Percentiles rank a stretch among this genome's conserved stretches.
These are phyloP conservation scores for Myrmecophaga tridactyla DNA, from an alignment of 2,113 vertebrate genomes.

Conservation along the genomic window DNA sequence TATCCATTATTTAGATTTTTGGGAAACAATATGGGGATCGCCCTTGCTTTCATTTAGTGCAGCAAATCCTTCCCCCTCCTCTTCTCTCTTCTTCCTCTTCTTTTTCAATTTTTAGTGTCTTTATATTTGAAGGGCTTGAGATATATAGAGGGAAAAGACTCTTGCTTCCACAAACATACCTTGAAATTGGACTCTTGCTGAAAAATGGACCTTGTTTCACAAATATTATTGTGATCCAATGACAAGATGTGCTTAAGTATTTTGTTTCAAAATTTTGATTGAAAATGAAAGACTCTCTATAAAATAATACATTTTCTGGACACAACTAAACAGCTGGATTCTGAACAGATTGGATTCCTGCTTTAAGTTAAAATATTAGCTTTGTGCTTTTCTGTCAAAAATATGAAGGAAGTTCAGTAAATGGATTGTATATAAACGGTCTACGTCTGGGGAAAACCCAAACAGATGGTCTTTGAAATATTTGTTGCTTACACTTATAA, in stretches of 20 bases:
- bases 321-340: slow-evolving; percentile 69
- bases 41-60: neutral
- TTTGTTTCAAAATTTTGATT: slow-evolving; percentile 69
- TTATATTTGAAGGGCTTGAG: slow-evolving; percentile 32
- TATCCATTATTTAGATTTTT: neutral
- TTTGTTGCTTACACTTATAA: slow-evolving; percentile 39
- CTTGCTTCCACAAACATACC: slow-evolving; percentile 28
- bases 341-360: slow-evolving; percentile 68
- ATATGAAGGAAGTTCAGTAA: slow-evolving; percentile 66
- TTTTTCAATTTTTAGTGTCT: slow-evolving; percentile 22
- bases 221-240: slow-evolving; percentile 48
- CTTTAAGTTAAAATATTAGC: slow-evolving; percentile 63
- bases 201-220: slow-evolving; percentile 53
- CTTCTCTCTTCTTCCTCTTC: neutral
- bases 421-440: slow-evolving; percentile 59
- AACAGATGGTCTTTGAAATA: slow-evolving; percentile 65
- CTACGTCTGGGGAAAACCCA: slow-evolving; percentile 57
- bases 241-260: slow-evolving; percentile 48
- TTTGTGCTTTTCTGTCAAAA: slow-evolving; percentile 76
- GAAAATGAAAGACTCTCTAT: slow-evolving; percentile 71
- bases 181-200: slow-evolving; percentile 59
- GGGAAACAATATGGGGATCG: neutral
- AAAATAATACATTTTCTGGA: slow-evolving; percentile 62
- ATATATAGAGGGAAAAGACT: neutral
- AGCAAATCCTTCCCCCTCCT: neutral